A percentile compares a stretch with the other conserved stretches of the same genome.
phyloP scores from a whole-genome alignment of 2,797 vertebrate genomes.

The Amniataba percoides region DNA sequence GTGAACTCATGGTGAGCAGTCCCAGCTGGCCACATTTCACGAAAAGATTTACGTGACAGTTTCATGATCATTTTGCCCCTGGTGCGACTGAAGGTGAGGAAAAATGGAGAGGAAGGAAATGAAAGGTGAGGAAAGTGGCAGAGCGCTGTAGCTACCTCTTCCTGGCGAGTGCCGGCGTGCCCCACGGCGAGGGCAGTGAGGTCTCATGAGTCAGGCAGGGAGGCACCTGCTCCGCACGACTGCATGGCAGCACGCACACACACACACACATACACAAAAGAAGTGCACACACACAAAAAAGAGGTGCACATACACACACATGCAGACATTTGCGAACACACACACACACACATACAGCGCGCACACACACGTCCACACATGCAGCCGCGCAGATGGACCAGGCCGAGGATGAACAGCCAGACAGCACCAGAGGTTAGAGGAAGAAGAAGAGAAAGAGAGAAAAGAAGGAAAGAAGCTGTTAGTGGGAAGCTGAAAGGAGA shows the following conservation, averaged over 20 bases:
- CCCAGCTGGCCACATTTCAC: not conserved
- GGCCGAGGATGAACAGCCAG: conserved; percentile 75
- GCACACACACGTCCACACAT: conserved; percentile 29
- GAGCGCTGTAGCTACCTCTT: conserved; percentile 97
- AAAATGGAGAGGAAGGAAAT: conserved; percentile 9
- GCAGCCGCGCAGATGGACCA: conserved; percentile 77
- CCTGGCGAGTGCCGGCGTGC: conserved; percentile 96
- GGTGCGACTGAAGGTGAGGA: not conserved
- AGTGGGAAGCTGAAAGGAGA: conserved; percentile 63
- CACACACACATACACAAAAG: conserved; percentile 60
- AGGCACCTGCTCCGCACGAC: conserved; percentile 97
- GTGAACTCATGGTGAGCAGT: not conserved
- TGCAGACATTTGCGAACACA: not conserved
- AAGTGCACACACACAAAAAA: conserved; percentile 8
- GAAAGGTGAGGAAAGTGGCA: conserved; percentile 47
- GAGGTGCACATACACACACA: conserved; percentile 10
- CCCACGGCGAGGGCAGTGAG: conserved; percentile 99
- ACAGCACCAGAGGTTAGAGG: conserved; percentile 78
- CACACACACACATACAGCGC: conserved; percentile 3
- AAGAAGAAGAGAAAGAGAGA: conserved; percentile 59
- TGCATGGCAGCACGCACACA: conserved; percentile 84
- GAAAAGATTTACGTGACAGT: not conserved
- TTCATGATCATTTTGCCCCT: not conserved
- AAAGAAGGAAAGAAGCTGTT: conserved; percentile 67
- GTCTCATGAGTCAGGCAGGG: conserved; percentile 99